These are phyloP conservation scores for Pimpla rufipes DNA, from an alignment of 2,888 invertebrate genomes.

Conservation along the genomic window DNA sequence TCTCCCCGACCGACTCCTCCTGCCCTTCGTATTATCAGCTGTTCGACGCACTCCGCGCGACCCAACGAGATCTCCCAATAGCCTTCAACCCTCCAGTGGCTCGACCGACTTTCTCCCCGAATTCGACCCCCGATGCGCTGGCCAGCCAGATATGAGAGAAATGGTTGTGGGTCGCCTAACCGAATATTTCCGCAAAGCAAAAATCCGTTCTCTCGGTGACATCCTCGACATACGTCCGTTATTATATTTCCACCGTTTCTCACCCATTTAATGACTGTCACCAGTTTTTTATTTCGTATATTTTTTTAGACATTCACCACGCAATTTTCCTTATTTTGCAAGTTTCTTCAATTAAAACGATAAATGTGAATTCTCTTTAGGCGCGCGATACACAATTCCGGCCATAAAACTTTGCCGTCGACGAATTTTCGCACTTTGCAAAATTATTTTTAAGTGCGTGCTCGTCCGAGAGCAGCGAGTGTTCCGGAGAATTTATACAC, in stretches of 20 bases:
- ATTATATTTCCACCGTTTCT: not conserved
- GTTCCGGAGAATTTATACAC: not conserved
- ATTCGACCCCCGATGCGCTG: conserved; percentile 10
- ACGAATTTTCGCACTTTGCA: not conserved
- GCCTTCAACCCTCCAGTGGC: conserved; percentile 7
- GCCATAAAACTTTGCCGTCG: not conserved
- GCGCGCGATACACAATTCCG: not conserved
- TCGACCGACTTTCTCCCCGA: conserved; percentile 25
- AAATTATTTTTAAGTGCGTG: conserved; percentile 13
- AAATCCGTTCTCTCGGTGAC: not conserved
- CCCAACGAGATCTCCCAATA: not conserved
- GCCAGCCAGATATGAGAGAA: not conserved
- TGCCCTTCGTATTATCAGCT: conserved; percentile 17
- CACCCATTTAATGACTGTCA: too few relatives aligned
- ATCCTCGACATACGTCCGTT: too few relatives aligned
- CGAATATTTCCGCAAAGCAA: not conserved
- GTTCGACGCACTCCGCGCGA: not conserved
- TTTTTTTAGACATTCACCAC: not conserved
- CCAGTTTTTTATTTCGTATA: too few relatives aligned
- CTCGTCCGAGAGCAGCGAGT: not conserved
- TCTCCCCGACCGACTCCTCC: conserved; percentile 1
- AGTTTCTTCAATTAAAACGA: not conserved
- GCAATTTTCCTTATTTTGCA: not conserved
- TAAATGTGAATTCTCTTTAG: not conserved
- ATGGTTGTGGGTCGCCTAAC: not conserved